Percentiles rank a stretch among this genome's conserved stretches.
Evolutionary conservation across 2,113 vertebrate genomes (phyloP).

Genomic region (Gulo gulo): DNA sequence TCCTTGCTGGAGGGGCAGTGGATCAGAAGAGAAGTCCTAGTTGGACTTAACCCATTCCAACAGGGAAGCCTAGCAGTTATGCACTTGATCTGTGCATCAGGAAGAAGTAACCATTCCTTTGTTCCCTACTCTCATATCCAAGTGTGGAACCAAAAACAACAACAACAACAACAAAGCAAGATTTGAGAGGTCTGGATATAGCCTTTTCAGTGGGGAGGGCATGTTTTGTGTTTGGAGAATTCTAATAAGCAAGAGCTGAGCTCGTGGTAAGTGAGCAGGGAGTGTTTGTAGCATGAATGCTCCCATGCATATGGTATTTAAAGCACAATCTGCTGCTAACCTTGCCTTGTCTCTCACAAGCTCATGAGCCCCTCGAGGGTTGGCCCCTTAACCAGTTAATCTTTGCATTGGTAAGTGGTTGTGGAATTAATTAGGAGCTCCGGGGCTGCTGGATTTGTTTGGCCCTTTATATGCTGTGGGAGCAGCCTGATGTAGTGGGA

Average conservation of each 20-base stretch:
- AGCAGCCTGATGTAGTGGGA: not conserved
- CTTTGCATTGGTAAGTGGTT: not conserved
- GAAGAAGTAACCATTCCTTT: not conserved
- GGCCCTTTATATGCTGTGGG: not conserved
- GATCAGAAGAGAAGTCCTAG: not conserved
- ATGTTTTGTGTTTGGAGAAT: not conserved
- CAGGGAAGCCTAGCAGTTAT: not conserved
- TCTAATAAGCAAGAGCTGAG: not conserved
- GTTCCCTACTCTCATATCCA: not conserved
- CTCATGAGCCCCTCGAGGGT: not conserved
- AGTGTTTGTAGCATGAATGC: not conserved
- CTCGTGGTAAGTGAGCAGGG: not conserved
- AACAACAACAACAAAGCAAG: not conserved
- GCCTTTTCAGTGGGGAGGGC: not conserved
- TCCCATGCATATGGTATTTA: not conserved
- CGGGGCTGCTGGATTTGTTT: not conserved
- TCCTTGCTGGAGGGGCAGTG: not conserved
- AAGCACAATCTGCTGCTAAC: not conserved
- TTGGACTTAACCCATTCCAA: not conserved
- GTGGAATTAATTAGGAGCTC: not conserved
- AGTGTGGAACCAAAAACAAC: constrained; percentile 23
- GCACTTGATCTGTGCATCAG: not conserved
- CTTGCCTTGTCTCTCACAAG: not conserved
- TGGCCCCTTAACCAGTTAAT: not conserved
- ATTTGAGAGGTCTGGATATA: not conserved